Base-by-base conservation (phyloP, 2,888 invertebrate genomes). In the Nomada ferruginata region DNA sequence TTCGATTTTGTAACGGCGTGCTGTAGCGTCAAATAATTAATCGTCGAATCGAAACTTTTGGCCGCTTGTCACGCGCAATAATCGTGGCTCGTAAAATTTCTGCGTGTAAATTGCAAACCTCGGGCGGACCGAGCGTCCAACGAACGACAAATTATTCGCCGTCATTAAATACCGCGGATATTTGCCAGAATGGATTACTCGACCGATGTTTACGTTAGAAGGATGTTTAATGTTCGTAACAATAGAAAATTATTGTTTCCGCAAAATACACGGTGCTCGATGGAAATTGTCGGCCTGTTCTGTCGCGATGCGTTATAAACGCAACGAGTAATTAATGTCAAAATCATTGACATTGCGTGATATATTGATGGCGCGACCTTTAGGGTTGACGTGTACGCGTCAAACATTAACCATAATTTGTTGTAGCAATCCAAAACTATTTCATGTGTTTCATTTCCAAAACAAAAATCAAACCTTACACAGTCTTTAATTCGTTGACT, bases 211-310 rank as follows among this genome's bases (percentile, higher is more conserved):
- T 64, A 60, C 53, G 69, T 55, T 59, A 63, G 50, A 75, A 75
- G 47, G 76, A 57, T 65, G 65, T 76, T 75, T 76, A 76, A 72
- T 66, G 63, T 55, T 66, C 57, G 71, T n/a, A 57, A 59, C 74
- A 68, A 70, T 68, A 74, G 76, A 77, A 85, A 85, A 85, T 85
- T 83, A 85, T 85, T 79, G 79, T 79, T 69, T 74, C 70, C 76
- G 13, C 64, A 42, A 77, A 80, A 68, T 72, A 11, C 66, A 68
- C 18, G 13, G 71, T 36, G 60, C 36, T 10, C n/a, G 50, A 29
- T 20, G 50, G 11, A 69, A 76, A 76, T 69, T 55, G 52, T n/a
- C 23, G 29, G 44, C 15, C 52, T 26, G 13, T n/a, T 20, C 42
- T 20, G 57, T 15, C 29, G 9, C 13, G 15, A 10, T 60, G 23